phyloP scores from a whole-genome alignment of 2,797 vertebrate genomes.

The Manis crassicaudata region DNA sequence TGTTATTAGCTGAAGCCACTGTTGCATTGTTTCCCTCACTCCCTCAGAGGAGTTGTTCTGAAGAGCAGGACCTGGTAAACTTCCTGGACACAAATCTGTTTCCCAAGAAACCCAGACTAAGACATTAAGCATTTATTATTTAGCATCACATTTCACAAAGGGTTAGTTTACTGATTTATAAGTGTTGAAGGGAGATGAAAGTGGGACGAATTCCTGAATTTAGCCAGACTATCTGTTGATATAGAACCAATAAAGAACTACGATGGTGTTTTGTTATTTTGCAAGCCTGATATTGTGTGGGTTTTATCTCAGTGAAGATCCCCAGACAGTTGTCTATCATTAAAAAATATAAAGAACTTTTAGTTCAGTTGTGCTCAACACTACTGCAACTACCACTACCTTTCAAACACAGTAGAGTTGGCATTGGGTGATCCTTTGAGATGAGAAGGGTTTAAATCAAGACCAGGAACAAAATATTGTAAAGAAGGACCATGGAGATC shows the following conservation, averaged over 20 bases:
- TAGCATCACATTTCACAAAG: constrained; percentile 38
- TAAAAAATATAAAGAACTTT: neutral
- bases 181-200: constrained; percentile 14
- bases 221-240: neutral
- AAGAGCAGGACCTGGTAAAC: neutral
- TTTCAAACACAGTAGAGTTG: neutral
- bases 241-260: neutral
- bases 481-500: neutral
- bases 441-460: neutral
- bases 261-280: neutral
- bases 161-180: constrained; percentile 23
- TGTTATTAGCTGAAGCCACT: neutral
- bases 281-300: neutral
- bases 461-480: neutral
- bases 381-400: neutral
- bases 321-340: neutral
- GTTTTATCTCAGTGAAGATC: neutral
- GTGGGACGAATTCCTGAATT: constrained; percentile 12
- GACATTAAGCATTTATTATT: neutral
- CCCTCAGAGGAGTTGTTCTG: neutral
- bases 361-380: neutral
- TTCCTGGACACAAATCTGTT: neutral
- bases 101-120: constrained; percentile 31
- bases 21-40: neutral
- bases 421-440: neutral